Evolutionary conservation across 1,140 invertebrate species (phyloP).

Genomic region (Bombus difficillimus): DNA sequence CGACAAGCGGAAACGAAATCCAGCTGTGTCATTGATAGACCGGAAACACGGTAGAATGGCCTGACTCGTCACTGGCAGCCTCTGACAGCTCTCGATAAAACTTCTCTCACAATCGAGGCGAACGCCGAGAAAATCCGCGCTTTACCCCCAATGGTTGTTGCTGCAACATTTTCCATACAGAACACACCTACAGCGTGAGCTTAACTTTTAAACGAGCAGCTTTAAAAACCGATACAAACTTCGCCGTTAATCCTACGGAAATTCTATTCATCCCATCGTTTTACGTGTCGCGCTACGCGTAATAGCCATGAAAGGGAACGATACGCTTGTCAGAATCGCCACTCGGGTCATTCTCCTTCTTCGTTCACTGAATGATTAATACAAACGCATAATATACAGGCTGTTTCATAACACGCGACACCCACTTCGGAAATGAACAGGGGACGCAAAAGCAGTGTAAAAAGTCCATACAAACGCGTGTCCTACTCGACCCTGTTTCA

Average conservation of each 20-base stretch:
- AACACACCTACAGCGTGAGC: neutral
- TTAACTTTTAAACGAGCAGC: neutral
- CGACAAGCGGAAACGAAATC: conserved; percentile 40
- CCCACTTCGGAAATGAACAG: too few species aligned
- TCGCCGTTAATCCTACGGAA: neutral
- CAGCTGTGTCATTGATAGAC: conserved; percentile 40
- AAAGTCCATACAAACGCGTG: too few species aligned
- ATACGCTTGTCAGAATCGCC: neutral
- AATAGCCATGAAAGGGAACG: neutral
- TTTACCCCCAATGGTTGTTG: conserved; percentile 4
- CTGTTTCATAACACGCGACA: neutral
- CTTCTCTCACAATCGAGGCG: conserved; percentile 25
- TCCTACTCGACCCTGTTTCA: too few species aligned
- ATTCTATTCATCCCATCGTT: neutral
- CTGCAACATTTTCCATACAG: neutral
- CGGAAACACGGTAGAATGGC: conserved; percentile 24
- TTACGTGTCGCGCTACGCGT: neutral
- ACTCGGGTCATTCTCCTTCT: neutral
- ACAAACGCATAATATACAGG: neutral
- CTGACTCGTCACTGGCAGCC: conserved; percentile 33
- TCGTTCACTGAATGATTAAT: neutral
- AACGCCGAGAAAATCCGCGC: neutral
- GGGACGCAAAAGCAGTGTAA: too few species aligned
- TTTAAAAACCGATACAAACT: conserved; percentile 24
- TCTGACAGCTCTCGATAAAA: conserved; percentile 62